phyloP scores from a whole-genome alignment of 2,113 vertebrate genomes.

The Python bivittatus region DNA sequence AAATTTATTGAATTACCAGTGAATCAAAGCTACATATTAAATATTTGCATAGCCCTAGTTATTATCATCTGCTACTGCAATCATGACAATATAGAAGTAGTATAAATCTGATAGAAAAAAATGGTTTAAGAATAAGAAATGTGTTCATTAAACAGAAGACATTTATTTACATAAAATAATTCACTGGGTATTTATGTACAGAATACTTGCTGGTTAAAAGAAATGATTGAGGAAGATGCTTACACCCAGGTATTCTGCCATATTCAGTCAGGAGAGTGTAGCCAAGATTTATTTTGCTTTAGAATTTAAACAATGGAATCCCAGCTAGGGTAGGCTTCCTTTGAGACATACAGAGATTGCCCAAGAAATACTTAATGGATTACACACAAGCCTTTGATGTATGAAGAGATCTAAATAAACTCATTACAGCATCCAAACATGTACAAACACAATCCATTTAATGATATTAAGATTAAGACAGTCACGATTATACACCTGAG shows the following conservation, averaged over 20 bases:
- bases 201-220: background rate
- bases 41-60: background rate
- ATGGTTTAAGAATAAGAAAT: background rate
- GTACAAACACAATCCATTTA: conserved; percentile 52
- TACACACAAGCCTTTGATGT: conserved; percentile 32
- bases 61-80: background rate
- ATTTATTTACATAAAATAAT: background rate
- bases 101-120: background rate
- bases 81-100: background rate
- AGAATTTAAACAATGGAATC: background rate
- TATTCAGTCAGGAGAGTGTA: background rate
- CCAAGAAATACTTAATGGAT: background rate
- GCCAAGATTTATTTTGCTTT: background rate
- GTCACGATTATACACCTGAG: conserved; percentile 28
- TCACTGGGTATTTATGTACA: background rate
- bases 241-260: conserved; percentile 18
- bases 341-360: background rate
- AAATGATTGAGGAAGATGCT: background rate
- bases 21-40: background rate
- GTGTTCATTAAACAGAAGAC: background rate
- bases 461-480: conserved; percentile 22
- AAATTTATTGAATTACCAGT: background rate
- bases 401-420: conserved; percentile 44
- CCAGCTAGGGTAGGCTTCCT: background rate
- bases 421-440: conserved; percentile 45